phyloP scores from a whole-genome alignment of 2,797 vertebrate genomes.

The Podargus strigoides region DNA sequence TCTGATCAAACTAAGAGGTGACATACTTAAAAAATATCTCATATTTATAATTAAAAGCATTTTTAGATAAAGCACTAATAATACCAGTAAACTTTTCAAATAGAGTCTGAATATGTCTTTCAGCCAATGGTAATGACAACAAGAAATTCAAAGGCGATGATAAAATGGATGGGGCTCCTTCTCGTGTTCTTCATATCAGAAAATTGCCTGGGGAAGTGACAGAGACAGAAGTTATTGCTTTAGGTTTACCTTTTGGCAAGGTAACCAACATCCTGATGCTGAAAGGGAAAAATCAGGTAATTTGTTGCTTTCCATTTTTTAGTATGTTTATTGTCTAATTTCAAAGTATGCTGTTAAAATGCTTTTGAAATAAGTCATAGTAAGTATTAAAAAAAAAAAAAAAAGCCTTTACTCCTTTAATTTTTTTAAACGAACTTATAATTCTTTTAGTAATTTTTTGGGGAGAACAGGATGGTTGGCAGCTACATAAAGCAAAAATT shows the following conservation, averaged over 20 bases:
- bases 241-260: slow-evolving; percentile 96
- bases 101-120: slow-evolving; percentile 64
- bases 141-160: slow-evolving; percentile 94
- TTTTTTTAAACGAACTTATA: background rate
- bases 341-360: background rate
- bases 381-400: background rate
- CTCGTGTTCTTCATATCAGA: slow-evolving; percentile 95
- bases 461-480: rapidly evolving
- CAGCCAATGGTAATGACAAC: slow-evolving; percentile 95
- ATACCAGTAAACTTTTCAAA: slow-evolving; percentile 10
- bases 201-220: slow-evolving; percentile 95
- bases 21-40: background rate
- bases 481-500: background rate
- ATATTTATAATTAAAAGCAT: background rate
- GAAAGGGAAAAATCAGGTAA: slow-evolving; percentile 98
- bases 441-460: background rate
- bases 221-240: slow-evolving; percentile 94
- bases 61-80: background rate
- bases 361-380: background rate
- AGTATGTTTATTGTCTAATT: background rate
- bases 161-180: slow-evolving; percentile 88
- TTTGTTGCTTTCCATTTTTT: background rate
- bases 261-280: slow-evolving; percentile 97
- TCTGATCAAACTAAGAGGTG: background rate
- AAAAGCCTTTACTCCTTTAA: background rate